These are phyloP conservation scores for Drosophila parvula DNA, from an alignment of 1,140 invertebrate species.

Conservation along the genomic window DNA sequence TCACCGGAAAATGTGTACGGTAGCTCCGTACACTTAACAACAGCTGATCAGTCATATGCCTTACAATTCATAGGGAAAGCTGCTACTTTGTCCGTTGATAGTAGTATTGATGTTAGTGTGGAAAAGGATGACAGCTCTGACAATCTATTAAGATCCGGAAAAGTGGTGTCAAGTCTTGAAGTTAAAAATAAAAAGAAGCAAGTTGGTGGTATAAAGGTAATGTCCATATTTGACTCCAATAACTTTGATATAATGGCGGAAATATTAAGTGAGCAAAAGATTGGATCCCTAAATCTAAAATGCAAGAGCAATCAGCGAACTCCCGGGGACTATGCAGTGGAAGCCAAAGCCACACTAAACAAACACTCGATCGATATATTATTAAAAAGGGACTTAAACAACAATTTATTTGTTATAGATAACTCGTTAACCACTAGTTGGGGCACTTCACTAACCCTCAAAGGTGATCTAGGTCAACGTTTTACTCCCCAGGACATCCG, in stretches of 20 bases:
- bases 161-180: conserved; percentile 37
- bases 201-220: conserved; percentile 39
- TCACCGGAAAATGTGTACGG: conserved; percentile 64
- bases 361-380: conserved; percentile 65
- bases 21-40: conserved; percentile 43
- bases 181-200: conserved; percentile 55
- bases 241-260: conserved; percentile 57
- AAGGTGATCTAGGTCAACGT: conserved; percentile 71
- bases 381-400: conserved; percentile 58
- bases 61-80: conserved; percentile 53
- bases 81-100: conserved; percentile 41
- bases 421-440: conserved; percentile 68
- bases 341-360: conserved; percentile 63
- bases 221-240: conserved; percentile 41
- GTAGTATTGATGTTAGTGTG: conserved; percentile 21
- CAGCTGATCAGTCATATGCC: conserved; percentile 36
- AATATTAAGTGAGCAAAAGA: conserved; percentile 52
- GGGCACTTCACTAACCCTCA: conserved; percentile 61
- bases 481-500: conserved; percentile 63
- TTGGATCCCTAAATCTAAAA: conserved; percentile 55
- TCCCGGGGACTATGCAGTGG: conserved; percentile 78
- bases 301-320: conserved; percentile 59
- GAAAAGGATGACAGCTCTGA: conserved; percentile 26
- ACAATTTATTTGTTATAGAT: conserved; percentile 61
- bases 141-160: conserved; percentile 39